Conservation (phyloP, 2,888 invertebrate species). For the Tiliacea aurago region DNA sequence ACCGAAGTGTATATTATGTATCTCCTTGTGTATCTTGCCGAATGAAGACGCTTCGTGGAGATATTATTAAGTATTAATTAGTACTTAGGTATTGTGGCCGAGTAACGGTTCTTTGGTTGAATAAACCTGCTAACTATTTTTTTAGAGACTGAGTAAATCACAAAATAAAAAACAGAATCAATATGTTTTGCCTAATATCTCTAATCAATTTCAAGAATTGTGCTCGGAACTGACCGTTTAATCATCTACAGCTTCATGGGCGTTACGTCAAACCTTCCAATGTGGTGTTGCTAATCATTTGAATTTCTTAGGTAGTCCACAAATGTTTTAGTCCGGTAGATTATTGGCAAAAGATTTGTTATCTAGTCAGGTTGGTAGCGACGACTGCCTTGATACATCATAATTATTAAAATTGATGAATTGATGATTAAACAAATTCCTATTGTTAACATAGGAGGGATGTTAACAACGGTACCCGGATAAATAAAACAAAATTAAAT, state of each 20-base stretch:
- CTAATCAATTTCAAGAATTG: not conserved
- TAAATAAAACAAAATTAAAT: not conserved
- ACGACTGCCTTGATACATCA: not conserved
- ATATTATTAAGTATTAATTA: not conserved
- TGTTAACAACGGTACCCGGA: not conserved
- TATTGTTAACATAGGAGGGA: not conserved
- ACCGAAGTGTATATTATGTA: conserved; percentile 49
- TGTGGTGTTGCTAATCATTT: not conserved
- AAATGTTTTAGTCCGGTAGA: not conserved
- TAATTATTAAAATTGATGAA: not conserved
- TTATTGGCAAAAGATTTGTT: not conserved
- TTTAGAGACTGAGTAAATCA: too few relatives aligned
- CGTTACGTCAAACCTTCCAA: not conserved
- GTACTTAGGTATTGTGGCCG: not conserved
- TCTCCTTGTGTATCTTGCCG: not conserved
- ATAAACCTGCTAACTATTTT: not conserved
- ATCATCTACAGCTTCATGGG: not conserved
- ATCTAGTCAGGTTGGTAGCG: not conserved
- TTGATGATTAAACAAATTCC: too few relatives aligned
- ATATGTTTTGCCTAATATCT: too few relatives aligned
- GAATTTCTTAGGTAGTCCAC: not conserved
- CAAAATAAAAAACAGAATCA: not conserved
- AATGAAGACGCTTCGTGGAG: not conserved
- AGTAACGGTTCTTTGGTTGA: not conserved
- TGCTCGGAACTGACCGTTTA: not conserved